A percentile compares a stretch with the other conserved stretches of the same genome.
Evolutionary conservation across 2,888 invertebrate genomes (phyloP).

Genomic region (Pogonocherus hispidulus): DNA sequence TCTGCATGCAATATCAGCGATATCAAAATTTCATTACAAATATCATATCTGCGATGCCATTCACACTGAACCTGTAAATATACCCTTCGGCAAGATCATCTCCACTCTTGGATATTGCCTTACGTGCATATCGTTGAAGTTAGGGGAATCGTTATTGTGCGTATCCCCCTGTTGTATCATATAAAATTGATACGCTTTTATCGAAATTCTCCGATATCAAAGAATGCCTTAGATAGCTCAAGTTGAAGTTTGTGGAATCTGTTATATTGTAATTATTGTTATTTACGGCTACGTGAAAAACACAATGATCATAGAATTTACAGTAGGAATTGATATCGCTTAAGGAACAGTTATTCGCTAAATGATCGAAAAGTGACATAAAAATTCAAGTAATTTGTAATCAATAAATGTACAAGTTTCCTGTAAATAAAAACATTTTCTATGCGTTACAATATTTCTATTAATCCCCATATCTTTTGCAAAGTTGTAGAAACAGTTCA

Average conservation of each 20-base stretch:
- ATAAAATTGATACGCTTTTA: slow-evolving; percentile 1
- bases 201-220: background rate
- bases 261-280: background rate
- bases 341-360: too few relatives aligned
- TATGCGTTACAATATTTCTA: too few relatives aligned
- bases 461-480: too few relatives aligned
- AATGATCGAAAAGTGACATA: too few relatives aligned
- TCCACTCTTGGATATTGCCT: background rate
- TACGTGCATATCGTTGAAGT: background rate
- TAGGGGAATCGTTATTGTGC: background rate
- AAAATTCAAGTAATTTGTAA: too few relatives aligned
- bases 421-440: too few relatives aligned
- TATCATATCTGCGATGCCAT: background rate
- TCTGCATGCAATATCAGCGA: background rate
- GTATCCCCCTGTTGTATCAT: slow-evolving; percentile 2
- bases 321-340: too few relatives aligned
- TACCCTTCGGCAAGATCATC: background rate
- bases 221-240: background rate
- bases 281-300: too few relatives aligned
- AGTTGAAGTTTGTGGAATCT: background rate
- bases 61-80: background rate
- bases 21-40: background rate
- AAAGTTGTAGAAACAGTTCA: too few relatives aligned
- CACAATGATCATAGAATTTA: too few relatives aligned
- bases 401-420: too few relatives aligned